phyloP scores from a whole-genome alignment of 2,888 invertebrate species.

The Stenchaetothrips biformis region DNA sequence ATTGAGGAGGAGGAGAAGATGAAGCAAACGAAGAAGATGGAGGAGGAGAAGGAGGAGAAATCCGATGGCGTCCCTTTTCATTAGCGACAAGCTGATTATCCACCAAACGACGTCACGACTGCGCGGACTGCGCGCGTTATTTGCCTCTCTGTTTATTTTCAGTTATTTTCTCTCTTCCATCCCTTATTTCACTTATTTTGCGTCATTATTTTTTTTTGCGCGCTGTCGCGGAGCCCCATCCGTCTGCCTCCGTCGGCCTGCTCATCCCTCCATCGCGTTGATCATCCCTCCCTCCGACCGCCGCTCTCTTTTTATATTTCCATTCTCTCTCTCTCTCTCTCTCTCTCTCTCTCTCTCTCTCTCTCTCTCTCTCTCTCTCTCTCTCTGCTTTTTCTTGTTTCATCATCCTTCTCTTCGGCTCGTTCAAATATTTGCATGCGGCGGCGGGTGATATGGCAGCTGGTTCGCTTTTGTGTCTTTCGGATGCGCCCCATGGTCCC shows the following conservation, averaged over 20 bases:
- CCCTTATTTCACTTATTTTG: background rate
- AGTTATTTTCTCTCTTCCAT: background rate
- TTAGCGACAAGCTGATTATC: constrained; percentile 6
- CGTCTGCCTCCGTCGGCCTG: background rate
- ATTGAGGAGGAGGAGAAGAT: background rate
- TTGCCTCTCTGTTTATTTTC: background rate
- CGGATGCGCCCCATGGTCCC: too few species aligned
- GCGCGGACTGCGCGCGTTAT: background rate
- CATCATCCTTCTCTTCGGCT: background rate
- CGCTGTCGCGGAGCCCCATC: background rate
- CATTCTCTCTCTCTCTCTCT: background rate
- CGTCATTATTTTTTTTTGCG: background rate
- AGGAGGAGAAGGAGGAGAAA: background rate
- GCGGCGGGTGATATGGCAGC: background rate
- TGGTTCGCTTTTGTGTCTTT: background rate
- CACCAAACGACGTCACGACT: background rate
- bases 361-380: background rate
- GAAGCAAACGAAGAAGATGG: too few species aligned
- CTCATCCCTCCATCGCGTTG: background rate
- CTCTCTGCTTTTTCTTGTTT: background rate
- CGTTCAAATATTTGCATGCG: constrained; percentile 3
- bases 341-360: too few species aligned
- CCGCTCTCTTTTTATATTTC: background rate
- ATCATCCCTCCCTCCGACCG: background rate
- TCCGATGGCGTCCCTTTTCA: background rate